phyloP scores from a whole-genome alignment of 2,888 invertebrate genomes.

The Copidosoma aretas region DNA sequence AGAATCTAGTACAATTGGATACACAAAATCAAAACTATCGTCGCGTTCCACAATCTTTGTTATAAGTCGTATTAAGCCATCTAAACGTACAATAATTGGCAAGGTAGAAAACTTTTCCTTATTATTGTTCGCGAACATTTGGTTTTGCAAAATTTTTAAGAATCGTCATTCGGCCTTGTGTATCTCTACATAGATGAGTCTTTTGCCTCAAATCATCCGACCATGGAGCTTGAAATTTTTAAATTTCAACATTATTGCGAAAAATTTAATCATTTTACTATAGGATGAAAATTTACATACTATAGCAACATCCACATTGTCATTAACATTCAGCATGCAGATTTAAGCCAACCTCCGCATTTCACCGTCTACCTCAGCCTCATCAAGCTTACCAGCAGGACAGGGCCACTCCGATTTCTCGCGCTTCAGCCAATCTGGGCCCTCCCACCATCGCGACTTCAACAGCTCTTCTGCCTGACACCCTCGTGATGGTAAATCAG shows the following conservation, averaged over 20 bases:
- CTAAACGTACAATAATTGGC: conserved; percentile 10
- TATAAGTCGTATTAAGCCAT: conserved; percentile 29
- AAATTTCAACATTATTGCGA: conserved; percentile 41
- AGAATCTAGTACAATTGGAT: conserved; percentile 47
- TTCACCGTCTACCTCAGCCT: not conserved
- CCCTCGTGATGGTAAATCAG: conserved; percentile 52
- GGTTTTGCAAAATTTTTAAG: conserved; percentile 2
- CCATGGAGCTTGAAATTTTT: not conserved
- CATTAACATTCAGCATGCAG: not conserved
- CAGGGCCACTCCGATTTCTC: not conserved
- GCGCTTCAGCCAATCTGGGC: conserved; percentile 48
- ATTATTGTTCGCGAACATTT: not conserved
- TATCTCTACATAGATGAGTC: not conserved
- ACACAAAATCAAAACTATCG: conserved; percentile 42
- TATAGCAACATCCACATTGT: conserved; percentile 1
- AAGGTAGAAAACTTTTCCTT: not conserved
- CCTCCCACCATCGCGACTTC: conserved; percentile 49
- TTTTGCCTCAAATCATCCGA: no score
- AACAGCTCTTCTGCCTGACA: conserved; percentile 46
- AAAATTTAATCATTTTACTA: conserved; percentile 37
- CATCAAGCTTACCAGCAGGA: not conserved
- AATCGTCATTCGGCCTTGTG: not conserved
- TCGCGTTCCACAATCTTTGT: conserved; percentile 44
- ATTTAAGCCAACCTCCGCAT: conserved; percentile 7
- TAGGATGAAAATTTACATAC: conserved; percentile 15